Evolutionary conservation across 2,888 invertebrate genomes (phyloP).

Genomic region (Dicyrtomina minuta): DNA sequence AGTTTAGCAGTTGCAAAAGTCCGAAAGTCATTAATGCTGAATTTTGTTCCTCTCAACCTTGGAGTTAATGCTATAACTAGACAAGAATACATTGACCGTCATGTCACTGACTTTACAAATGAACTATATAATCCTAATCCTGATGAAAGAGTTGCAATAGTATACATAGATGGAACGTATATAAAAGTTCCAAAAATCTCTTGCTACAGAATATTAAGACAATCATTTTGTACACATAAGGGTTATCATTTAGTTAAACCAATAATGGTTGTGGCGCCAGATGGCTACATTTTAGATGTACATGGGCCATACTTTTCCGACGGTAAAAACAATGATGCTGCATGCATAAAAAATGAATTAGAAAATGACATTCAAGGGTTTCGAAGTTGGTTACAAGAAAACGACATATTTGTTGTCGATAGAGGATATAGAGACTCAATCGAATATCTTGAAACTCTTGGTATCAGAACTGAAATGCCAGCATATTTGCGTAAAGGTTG

Average conservation of each 20-base stretch:
- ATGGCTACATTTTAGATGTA: not conserved
- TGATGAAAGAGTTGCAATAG: not conserved
- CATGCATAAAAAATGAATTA: not conserved
- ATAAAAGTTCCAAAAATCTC: constrained; percentile 6
- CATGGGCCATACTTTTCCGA: constrained; percentile 17
- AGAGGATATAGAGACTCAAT: constrained; percentile 15
- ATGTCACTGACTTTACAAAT: constrained; percentile 11
- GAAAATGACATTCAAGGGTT: not conserved
- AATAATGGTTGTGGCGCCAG: not conserved
- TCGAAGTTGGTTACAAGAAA: constrained; percentile 4
- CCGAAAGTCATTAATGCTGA: not conserved
- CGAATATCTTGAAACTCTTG: not conserved
- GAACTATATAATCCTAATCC: not conserved
- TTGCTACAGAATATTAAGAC: not conserved
- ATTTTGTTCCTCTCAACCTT: not conserved
- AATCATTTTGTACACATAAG: constrained; percentile 5
- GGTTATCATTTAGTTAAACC: not conserved
- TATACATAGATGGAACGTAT: not conserved
- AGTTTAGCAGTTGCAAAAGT: not conserved
- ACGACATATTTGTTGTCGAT: constrained; percentile 15
- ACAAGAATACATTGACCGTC: not conserved
- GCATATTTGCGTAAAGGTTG: not conserved
- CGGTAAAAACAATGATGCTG: constrained; percentile 14
- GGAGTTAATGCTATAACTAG: not conserved
- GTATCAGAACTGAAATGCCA: constrained; percentile 6